These are phyloP conservation scores for Dryadula phaetusa DNA, from an alignment of 2,888 invertebrate genomes.

Conservation along the genomic window DNA sequence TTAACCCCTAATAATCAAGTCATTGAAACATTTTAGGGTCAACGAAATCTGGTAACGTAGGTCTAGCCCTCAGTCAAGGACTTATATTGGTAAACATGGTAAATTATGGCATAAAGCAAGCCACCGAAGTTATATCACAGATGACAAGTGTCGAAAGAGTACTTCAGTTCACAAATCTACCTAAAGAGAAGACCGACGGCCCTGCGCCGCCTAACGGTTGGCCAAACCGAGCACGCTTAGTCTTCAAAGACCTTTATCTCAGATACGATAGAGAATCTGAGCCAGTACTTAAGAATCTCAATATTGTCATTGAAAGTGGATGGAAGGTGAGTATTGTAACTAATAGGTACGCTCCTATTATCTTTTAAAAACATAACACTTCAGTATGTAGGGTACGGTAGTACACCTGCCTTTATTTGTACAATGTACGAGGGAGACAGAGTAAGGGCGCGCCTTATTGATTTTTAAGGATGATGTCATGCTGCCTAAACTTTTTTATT, in stretches of 20 bases:
- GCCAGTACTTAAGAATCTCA: conserved; percentile 88
- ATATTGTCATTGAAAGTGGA: conserved; percentile 85
- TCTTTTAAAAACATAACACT: conserved; percentile 9
- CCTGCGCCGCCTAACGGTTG: conserved; percentile 84
- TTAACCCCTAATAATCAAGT: too few relatives aligned
- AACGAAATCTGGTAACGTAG: conserved; percentile 87
- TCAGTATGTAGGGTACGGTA: neutral
- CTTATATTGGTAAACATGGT: conserved; percentile 91
- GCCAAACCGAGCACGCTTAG: conserved; percentile 85
- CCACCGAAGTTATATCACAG: conserved; percentile 90
- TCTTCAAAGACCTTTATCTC: conserved; percentile 86
- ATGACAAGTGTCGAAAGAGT: conserved; percentile 94
- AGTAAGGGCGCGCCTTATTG: conserved; percentile 1
- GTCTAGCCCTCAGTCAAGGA: conserved; percentile 89
- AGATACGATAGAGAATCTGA: conserved; percentile 86
- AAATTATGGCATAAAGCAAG: conserved; percentile 91
- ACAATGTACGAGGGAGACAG: neutral
- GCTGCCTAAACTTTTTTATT: neutral
- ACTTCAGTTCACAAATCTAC: conserved; percentile 89
- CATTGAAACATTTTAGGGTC: conserved; percentile 62
- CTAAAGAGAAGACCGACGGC: conserved; percentile 88
- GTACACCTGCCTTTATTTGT: neutral
- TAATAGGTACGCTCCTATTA: neutral
- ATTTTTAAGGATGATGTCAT: neutral
- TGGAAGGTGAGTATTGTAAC: conserved; percentile 83